A percentile compares a stretch with the other conserved stretches of the same genome.
These are phyloP conservation scores for Excalfactoria chinensis DNA, from an alignment of 2,113 vertebrate genomes.

Conservation along the genomic window DNA sequence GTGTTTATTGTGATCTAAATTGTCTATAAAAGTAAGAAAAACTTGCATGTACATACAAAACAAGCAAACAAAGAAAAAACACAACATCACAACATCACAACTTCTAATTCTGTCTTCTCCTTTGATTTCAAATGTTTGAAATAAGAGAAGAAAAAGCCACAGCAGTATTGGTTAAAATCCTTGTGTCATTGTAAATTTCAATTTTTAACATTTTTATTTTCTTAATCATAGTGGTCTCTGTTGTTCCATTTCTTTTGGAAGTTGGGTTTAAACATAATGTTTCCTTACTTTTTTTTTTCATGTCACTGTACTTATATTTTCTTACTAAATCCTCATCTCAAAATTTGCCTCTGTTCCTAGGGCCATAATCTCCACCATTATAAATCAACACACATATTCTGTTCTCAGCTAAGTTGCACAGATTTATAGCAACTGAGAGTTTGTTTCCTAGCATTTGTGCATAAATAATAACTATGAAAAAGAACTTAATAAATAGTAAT, in stretches of 20 bases:
- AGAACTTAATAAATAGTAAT: neutral
- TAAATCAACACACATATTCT: neutral
- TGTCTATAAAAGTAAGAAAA: neutral
- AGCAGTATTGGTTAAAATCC: neutral
- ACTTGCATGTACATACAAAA: neutral
- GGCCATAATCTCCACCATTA: neutral
- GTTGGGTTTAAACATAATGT: neutral
- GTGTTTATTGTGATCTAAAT: neutral
- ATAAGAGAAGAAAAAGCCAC: neutral
- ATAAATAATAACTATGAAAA: neutral
- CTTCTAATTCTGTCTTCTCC: neutral
- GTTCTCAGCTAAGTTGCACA: neutral
- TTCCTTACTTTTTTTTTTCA: neutral
- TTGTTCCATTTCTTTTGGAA: neutral
- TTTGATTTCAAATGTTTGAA: neutral
- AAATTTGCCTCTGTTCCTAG: neutral
- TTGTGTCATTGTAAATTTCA: neutral
- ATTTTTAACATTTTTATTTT: neutral
- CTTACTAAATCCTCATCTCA: neutral
- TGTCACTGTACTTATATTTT: neutral
- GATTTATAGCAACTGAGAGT: neutral
- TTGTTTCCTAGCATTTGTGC: neutral
- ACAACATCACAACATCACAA: neutral
- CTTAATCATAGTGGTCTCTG: neutral
- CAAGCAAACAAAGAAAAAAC: neutral